A percentile compares a stretch with the other conserved stretches of the same genome.
Evolutionary conservation across 2,888 invertebrate genomes (phyloP).

Genomic region (Dynastes grantii): DNA sequence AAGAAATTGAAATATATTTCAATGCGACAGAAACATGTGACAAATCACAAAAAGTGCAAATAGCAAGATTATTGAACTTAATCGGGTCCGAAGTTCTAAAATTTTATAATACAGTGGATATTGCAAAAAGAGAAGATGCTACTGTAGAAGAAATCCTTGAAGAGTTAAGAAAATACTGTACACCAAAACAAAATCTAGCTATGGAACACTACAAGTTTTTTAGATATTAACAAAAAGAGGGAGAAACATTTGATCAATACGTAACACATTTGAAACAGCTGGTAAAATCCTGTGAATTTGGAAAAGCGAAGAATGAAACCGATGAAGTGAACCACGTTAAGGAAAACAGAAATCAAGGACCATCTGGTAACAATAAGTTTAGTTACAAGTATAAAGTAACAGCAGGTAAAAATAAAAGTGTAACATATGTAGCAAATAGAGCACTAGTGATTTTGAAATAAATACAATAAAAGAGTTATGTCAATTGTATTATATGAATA

Average conservation of each 20-base stretch:
- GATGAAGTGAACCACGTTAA: neutral
- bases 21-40: neutral
- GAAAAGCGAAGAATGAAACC: neutral
- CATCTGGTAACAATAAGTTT: neutral
- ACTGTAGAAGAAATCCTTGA: neutral
- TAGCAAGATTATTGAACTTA: neutral
- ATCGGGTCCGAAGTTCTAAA: neutral
- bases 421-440: neutral
- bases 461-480: conserved; percentile 1
- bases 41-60: neutral
- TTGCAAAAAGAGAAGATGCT: neutral
- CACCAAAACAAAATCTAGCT: neutral
- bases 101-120: neutral
- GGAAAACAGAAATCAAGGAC: neutral
- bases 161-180: neutral
- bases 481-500: neutral
- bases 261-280: neutral
- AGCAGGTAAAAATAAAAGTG: neutral
- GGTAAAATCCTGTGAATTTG: neutral
- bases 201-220: conserved; percentile 3
- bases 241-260: neutral
- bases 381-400: neutral
- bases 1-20: neutral
- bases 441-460: neutral
- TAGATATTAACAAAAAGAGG: neutral